Evolutionary conservation across 92 coral and sea anemone genomes (phyloP).

Genomic region (Parazoanthus darwini): DNA sequence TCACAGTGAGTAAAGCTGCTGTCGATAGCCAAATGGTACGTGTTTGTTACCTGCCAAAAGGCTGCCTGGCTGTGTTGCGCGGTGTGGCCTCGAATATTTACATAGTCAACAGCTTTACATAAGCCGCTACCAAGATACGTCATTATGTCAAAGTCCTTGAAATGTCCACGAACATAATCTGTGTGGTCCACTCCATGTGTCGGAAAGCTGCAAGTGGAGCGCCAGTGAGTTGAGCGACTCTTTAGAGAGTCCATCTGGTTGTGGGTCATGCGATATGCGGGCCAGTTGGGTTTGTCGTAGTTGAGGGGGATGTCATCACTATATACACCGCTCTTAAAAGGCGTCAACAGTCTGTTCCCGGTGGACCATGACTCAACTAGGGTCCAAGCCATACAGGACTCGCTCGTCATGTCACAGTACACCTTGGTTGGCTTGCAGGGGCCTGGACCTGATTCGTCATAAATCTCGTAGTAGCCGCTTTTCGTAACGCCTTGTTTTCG

Average conservation of each 20-base stretch:
- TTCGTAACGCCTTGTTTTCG: background rate
- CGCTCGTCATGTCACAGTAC: background rate
- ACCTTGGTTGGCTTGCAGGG: slow-evolving; percentile 1
- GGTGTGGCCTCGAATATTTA: slow-evolving; percentile 59
- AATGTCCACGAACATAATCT: slow-evolving; percentile 24
- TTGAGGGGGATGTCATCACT: background rate
- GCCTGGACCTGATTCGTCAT: background rate
- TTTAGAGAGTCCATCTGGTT: slow-evolving; percentile 35
- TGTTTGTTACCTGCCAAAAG: slow-evolving; percentile 50
- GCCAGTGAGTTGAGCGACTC: slow-evolving; percentile 64
- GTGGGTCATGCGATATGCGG: slow-evolving; percentile 19
- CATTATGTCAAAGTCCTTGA: slow-evolving; percentile 5
- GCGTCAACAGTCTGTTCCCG: background rate
- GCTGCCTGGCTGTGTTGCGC: slow-evolving; percentile 43
- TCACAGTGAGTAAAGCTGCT: background rate
- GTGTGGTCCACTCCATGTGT: slow-evolving; percentile 65
- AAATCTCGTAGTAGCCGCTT: background rate
- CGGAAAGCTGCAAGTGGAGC: slow-evolving; percentile 73
- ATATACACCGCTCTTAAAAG: background rate
- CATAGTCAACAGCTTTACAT: slow-evolving; percentile 62
- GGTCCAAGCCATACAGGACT: background rate
- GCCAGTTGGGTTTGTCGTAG: background rate
- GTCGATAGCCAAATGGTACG: background rate
- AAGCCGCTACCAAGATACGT: slow-evolving; percentile 24
- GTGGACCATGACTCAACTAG: background rate